Conservation (phyloP, 2,888 invertebrate species). For the Diarsia brunnea region DNA sequence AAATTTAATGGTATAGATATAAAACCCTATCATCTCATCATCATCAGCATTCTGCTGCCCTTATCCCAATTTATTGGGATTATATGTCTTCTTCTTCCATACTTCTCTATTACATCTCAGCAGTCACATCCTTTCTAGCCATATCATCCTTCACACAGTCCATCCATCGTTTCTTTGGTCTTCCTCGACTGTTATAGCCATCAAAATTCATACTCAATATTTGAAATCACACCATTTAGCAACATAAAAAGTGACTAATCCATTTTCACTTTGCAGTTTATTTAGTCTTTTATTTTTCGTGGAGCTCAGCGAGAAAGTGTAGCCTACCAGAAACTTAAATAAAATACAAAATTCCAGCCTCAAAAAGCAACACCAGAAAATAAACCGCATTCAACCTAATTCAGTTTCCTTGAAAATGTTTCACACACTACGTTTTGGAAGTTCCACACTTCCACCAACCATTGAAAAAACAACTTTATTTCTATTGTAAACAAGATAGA, state of each 20-base stretch:
- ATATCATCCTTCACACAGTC: no score
- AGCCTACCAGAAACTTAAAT: not conserved
- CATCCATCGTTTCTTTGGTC: no score
- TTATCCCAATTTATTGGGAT: no score
- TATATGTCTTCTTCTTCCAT: no score
- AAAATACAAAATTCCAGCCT: constrained; percentile 27
- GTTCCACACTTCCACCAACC: not conserved
- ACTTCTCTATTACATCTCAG: no score
- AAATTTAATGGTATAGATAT: no score
- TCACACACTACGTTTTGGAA: constrained; percentile 47
- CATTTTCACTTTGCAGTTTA: not conserved
- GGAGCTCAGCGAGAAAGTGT: not conserved
- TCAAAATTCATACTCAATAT: no score
- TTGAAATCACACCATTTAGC: no score
- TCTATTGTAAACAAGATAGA: fast-evolving
- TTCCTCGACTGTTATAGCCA: no score
- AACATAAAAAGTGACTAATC: not conserved
- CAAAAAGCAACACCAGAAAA: constrained; percentile 30
- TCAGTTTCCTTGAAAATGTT: constrained; percentile 52
- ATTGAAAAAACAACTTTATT: not conserved
- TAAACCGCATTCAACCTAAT: constrained; percentile 41
- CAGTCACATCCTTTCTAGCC: no score
- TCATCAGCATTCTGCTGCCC: no score
- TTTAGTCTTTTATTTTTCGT: not conserved
- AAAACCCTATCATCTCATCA: no score